A percentile compares a stretch with the other conserved stretches of the same genome.
Conservation (phyloP, 2,888 invertebrate genomes). For the Xanthostigma xanthostigma region DNA sequence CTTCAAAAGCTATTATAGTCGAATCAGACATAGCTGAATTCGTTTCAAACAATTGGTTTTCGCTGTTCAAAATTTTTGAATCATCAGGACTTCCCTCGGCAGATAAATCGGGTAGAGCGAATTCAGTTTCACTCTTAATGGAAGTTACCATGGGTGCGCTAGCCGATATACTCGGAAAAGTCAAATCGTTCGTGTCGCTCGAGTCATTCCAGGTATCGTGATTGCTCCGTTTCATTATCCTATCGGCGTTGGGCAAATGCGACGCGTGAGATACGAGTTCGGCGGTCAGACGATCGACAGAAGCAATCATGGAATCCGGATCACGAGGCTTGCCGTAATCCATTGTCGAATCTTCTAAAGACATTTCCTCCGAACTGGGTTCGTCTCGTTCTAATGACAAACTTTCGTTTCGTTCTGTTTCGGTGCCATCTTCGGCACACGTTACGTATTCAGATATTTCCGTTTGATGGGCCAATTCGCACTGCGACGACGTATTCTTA, state of each 20-base stretch:
- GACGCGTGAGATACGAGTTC: slow-evolving; percentile 49
- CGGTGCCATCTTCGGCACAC: slow-evolving; percentile 14
- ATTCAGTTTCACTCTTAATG: slow-evolving; percentile 40
- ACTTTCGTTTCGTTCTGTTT: slow-evolving; percentile 17
- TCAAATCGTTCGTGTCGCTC: slow-evolving; percentile 57
- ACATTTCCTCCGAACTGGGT: slow-evolving; percentile 11
- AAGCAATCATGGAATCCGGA: slow-evolving; percentile 52
- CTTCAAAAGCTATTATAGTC: slow-evolving; percentile 58
- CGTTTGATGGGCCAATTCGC: too few species aligned
- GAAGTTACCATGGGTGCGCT: slow-evolving; percentile 58
- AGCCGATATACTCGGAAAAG: slow-evolving; percentile 67
- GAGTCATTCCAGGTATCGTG: slow-evolving; percentile 72
- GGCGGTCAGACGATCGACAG: slow-evolving; percentile 46
- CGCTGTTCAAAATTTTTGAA: background rate
- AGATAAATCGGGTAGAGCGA: background rate
- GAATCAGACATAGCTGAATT: slow-evolving; percentile 43
- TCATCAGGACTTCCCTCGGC: background rate
- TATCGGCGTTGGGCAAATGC: slow-evolving; percentile 34
- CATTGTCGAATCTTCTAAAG: slow-evolving; percentile 1
- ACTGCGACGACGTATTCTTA: too few species aligned
- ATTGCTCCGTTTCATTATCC: slow-evolving; percentile 26
- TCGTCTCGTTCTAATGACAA: slow-evolving; percentile 9
- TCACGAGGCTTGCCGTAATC: slow-evolving; percentile 36
- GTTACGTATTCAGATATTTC: slow-evolving; percentile 25
- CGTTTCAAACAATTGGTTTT: slow-evolving; percentile 21